Conservation (phyloP, 2,888 invertebrate species). For the Anagyrus pseudococci region DNA sequence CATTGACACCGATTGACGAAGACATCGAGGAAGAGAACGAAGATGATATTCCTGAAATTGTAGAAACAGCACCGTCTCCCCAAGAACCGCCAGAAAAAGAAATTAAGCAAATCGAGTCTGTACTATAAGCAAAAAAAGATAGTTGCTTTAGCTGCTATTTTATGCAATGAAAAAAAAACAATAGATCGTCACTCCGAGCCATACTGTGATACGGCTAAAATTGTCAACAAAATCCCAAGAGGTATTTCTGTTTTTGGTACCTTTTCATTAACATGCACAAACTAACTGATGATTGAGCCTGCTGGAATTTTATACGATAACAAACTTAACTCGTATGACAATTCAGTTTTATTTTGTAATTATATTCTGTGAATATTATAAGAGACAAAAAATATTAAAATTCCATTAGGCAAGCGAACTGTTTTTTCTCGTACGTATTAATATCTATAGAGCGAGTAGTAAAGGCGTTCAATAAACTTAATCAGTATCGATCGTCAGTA, state of each 20-base stretch:
- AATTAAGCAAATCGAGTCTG: slow-evolving; percentile 77
- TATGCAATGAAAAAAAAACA: slow-evolving; percentile 28
- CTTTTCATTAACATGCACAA: slow-evolving; percentile 35
- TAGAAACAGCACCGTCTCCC: slow-evolving; percentile 74
- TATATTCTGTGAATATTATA: slow-evolving; percentile 19
- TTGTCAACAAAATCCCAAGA: slow-evolving; percentile 22
- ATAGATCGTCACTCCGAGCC: slow-evolving; percentile 56
- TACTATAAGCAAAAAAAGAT: slow-evolving; percentile 65
- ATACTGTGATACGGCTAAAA: slow-evolving; percentile 56
- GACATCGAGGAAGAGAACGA: slow-evolving; percentile 71
- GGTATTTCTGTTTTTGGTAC: slow-evolving; percentile 28
- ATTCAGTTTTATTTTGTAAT: slow-evolving; percentile 42
- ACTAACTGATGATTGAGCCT: slow-evolving; percentile 43
- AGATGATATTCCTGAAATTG: slow-evolving; percentile 80
- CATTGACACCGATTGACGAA: slow-evolving; percentile 83
- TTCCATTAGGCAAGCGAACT: slow-evolving; percentile 44
- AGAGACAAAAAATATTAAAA: slow-evolving; percentile 39
- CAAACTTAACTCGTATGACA: slow-evolving; percentile 18
- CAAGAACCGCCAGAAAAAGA: slow-evolving; percentile 42
- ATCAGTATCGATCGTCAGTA: slow-evolving; percentile 59
- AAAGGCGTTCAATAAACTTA: slow-evolving; percentile 49
- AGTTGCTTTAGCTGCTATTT: slow-evolving; percentile 32
- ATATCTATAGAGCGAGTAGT: slow-evolving; percentile 26
- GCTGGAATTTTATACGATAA: slow-evolving; percentile 46
- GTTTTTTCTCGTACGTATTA: slow-evolving; percentile 45